Percentiles rank a stretch among this genome's conserved stretches.
These are phyloP conservation scores for Zonotrichia albicollis DNA, from an alignment of 2,797 vertebrate genomes.

Conservation along the genomic window DNA sequence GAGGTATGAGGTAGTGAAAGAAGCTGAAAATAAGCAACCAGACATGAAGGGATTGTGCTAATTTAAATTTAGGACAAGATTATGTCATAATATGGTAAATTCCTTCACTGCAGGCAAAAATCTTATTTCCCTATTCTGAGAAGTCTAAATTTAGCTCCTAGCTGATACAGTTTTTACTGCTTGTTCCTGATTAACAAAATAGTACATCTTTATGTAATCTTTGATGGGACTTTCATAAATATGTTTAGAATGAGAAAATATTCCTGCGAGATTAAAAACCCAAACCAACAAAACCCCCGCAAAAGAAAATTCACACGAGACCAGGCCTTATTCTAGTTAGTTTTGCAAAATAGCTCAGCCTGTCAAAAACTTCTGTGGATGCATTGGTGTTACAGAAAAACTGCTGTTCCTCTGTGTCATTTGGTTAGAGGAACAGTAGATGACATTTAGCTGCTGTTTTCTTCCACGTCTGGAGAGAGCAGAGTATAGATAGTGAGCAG, in stretches of 20 bases:
- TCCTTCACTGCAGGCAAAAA: not conserved
- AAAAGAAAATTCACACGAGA: not conserved
- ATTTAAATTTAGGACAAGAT: not conserved
- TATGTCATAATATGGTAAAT: slow-evolving; percentile 32
- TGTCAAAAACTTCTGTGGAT: not conserved
- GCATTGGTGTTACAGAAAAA: not conserved
- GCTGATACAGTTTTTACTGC: not conserved
- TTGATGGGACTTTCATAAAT: not conserved
- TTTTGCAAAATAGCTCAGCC: not conserved
- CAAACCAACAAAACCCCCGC: not conserved
- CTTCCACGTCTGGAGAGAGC: not conserved
- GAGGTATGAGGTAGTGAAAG: not conserved
- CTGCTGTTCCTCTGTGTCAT: not conserved
- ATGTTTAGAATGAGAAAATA: not conserved
- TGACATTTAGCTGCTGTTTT: not conserved
- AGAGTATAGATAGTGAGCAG: not conserved
- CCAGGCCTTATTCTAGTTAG: not conserved
- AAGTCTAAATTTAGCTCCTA: slow-evolving; percentile 35
- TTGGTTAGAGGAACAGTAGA: not conserved
- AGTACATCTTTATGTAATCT: not conserved
- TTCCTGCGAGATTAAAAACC: not conserved
- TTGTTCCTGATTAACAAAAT: not conserved
- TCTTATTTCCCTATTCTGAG: slow-evolving; percentile 28
- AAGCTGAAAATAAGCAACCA: not conserved
- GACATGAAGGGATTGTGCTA: not conserved